A percentile compares a stretch with the other conserved stretches of the same genome.
Evolutionary conservation across 1,140 invertebrate genomes (phyloP).

Genomic region (Philopotamus ludificatus): DNA sequence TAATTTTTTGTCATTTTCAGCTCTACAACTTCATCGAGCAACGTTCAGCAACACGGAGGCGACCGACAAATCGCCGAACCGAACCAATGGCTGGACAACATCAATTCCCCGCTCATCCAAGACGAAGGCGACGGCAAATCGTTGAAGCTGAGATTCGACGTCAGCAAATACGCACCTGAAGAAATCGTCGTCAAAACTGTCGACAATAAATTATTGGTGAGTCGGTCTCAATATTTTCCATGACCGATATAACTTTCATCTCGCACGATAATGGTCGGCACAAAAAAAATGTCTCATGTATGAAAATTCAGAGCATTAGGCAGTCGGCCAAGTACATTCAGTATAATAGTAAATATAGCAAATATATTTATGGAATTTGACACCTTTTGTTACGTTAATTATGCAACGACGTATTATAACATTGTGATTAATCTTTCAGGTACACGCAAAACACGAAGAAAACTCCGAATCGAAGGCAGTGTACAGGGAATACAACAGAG

Average conservation of each 20-base stretch:
- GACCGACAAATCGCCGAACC: slow-evolving; percentile 57
- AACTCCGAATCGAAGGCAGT: slow-evolving; percentile 92
- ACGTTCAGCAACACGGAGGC: slow-evolving; percentile 55
- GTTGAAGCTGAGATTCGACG: slow-evolving; percentile 89
- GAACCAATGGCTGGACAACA: slow-evolving; percentile 58
- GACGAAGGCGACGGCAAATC: slow-evolving; percentile 88
- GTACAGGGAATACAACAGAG: slow-evolving; percentile 93
- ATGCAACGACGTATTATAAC: slow-evolving; percentile 9
- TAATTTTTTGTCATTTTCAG: slow-evolving; percentile 48
- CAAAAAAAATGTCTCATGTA: not conserved
- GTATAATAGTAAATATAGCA: slow-evolving; percentile 5
- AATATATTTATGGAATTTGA: slow-evolving; percentile 1
- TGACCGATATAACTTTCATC: not conserved
- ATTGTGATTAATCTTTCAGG: slow-evolving; percentile 63
- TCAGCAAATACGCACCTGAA: slow-evolving; percentile 90
- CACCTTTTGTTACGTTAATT: slow-evolving; percentile 3
- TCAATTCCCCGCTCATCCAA: slow-evolving; percentile 89
- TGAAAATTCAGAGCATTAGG: slow-evolving; percentile 12
- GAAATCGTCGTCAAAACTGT: slow-evolving; percentile 96
- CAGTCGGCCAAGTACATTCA: slow-evolving; percentile 23
- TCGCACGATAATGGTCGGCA: not conserved
- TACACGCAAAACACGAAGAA: slow-evolving; percentile 95
- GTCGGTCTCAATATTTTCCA: not conserved
- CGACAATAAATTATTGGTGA: slow-evolving; percentile 92
- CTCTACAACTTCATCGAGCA: slow-evolving; percentile 61